A percentile compares a stretch with the other conserved stretches of the same genome.
Evolutionary conservation across 2,797 vertebrate species (phyloP).

Genomic region (Dryobates pubescens): DNA sequence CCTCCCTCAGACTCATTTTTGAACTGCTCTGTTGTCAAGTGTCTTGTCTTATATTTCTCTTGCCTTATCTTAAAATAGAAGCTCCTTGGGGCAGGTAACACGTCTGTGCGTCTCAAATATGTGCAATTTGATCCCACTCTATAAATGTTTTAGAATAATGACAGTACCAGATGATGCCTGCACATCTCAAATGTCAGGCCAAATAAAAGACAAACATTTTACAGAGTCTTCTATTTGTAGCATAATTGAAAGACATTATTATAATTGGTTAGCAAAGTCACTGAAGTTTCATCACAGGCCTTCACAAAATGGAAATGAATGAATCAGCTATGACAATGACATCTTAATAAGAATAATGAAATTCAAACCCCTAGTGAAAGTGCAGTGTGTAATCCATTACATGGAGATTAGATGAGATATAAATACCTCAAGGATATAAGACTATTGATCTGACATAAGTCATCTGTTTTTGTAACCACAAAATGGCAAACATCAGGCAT

Average conservation of each 20-base stretch:
- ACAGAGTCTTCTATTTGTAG: constrained; percentile 40
- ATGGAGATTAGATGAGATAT: constrained; percentile 68
- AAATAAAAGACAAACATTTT: constrained; percentile 50
- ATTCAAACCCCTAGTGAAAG: constrained; percentile 57
- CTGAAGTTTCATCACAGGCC: constrained; percentile 26
- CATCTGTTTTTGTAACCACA: constrained; percentile 41
- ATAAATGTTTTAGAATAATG: constrained; percentile 47
- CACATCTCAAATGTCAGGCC: constrained; percentile 20
- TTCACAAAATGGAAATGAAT: constrained; percentile 64
- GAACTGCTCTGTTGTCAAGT: constrained; percentile 1
- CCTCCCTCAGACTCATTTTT: not conserved
- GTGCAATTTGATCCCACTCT: not conserved
- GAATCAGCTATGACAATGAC: constrained; percentile 47
- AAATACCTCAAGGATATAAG: constrained; percentile 74
- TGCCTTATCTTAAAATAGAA: constrained; percentile 3
- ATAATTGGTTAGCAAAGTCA: constrained; percentile 52
- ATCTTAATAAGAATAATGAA: constrained; percentile 71
- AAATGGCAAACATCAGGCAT: constrained; percentile 6
- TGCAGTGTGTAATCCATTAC: constrained; percentile 58
- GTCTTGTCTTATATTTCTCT: constrained; percentile 14
- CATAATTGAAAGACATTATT: constrained; percentile 63
- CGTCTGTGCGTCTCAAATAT: not conserved
- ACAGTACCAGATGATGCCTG: constrained; percentile 4
- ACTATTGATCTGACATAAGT: constrained; percentile 73
- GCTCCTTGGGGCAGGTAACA: not conserved